Percentiles rank a stretch among this genome's conserved stretches.
Evolutionary conservation across 2,113 vertebrate species (phyloP).

Genomic region (Pampusana beccarii): DNA sequence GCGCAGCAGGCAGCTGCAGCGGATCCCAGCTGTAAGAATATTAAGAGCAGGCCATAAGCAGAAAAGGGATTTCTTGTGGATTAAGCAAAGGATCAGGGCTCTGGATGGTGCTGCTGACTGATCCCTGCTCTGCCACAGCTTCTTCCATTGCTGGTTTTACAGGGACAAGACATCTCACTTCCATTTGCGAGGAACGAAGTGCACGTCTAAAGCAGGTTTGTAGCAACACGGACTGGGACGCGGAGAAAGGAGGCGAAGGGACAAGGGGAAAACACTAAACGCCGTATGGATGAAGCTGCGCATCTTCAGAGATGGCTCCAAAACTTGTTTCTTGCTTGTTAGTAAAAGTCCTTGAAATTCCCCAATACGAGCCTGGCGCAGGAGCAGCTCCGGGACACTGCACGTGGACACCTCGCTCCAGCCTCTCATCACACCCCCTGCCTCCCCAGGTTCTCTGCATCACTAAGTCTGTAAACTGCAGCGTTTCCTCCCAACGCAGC

Average conservation of each 20-base stretch:
- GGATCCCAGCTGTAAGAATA: not conserved
- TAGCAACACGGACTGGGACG: fast-evolving
- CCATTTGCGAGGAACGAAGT: not conserved
- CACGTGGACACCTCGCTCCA: fast-evolving
- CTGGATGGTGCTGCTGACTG: not conserved
- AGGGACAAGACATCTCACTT: not conserved
- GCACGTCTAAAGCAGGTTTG: not conserved
- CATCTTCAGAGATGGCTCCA: not conserved
- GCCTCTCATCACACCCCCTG: not conserved
- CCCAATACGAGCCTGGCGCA: not conserved
- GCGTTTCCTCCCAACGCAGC: not conserved
- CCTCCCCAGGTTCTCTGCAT: not conserved
- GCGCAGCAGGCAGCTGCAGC: not conserved
- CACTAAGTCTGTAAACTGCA: not conserved
- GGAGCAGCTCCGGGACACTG: not conserved
- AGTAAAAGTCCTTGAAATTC: not conserved
- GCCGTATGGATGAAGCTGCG: not conserved
- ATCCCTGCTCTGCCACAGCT: not conserved
- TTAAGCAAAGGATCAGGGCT: not conserved
- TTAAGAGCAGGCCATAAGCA: not conserved
- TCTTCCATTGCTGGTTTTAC: not conserved
- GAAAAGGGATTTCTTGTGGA: not conserved
- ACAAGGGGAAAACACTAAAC: not conserved
- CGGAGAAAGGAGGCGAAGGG: not conserved
- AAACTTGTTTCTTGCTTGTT: not conserved